Base-by-base conservation (phyloP, 2,888 invertebrate genomes). In the Trichacis sp. region DNA sequence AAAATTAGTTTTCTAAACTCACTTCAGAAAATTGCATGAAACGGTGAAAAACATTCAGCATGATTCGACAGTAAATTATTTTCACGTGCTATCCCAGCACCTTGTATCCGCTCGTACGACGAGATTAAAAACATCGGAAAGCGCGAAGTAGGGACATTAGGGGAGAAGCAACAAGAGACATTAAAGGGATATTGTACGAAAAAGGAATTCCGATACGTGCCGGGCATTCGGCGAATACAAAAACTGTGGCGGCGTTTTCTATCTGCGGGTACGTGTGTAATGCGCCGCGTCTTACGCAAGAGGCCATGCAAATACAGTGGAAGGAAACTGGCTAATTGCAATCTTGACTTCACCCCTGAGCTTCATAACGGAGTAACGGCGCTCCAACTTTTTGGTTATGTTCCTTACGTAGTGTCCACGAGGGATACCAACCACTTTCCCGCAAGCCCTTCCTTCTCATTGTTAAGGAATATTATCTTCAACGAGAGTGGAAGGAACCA, bases 281-380 rank as follows among this genome's bases (percentile, higher is more conserved):
- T 56, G 57, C 42, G 52, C 53, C 40, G 46, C 50, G 58, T 68
- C 67, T 64, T 64, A 60, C 48, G 33, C 55, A 43, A 59, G 50
- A 73, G 71, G 68, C 68, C 72, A 78, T 77, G 79, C 81, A 78
- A 81, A 82, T 82, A 77, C 67, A 42, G 66, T 49, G 71, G 66
- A 57, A 62, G 71, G 71, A 75, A 78, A 77, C 74, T 64, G 73
- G 80, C 82, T 83, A 83, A 83, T 83, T 83, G 81, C 83, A 78
- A 82, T 82, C 81, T 81, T 79, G 81, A 82, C 77, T 82, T 81
- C 77, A 79, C 80, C 81, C 79, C 69, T 72, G 79, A 79, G 82
- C 77, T 81, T 80, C 81, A 81, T 80, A 82, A 82, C 76, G 76
- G 74, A 72, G 71, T 67, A 60, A 62, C 71, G 69, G 70, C 73